Conservation (phyloP, 2,113 vertebrate species). For the Junco hyemalis region DNA sequence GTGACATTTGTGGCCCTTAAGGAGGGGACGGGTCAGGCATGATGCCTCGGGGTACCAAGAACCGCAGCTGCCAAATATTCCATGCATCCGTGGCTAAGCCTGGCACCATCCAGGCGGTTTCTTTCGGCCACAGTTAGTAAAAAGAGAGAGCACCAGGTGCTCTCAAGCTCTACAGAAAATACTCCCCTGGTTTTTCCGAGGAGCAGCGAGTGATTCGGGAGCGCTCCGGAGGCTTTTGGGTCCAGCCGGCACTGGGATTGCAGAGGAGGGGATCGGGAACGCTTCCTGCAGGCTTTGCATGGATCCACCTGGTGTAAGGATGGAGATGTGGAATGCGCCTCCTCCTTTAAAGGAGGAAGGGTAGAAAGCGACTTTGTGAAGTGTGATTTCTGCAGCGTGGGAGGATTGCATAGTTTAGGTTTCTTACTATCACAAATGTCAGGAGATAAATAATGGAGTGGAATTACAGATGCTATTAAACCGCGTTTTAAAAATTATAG, state of each 20-base stretch:
- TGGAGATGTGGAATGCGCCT: not conserved
- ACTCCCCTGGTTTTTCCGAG: not conserved
- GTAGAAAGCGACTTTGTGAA: not conserved
- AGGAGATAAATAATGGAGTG: conserved; percentile 8
- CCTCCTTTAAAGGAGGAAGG: not conserved
- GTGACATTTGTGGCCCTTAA: not conserved
- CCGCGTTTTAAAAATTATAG: not conserved
- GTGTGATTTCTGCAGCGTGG: not conserved
- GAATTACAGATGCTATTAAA: not conserved
- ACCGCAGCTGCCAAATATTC: not conserved
- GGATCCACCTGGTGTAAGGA: not conserved
- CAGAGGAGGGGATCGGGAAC: not conserved
- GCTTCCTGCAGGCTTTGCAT: not conserved
- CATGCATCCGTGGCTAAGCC: rapidly evolving
- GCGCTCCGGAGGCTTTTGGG: not conserved
- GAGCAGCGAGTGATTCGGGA: not conserved
- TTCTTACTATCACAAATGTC: not conserved
- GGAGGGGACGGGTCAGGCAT: rapidly evolving
- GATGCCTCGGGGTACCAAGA: not conserved
- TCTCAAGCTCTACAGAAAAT: not conserved
- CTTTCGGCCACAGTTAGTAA: not conserved
- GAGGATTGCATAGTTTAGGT: not conserved
- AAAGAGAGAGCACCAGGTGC: not conserved
- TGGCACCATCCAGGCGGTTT: not conserved
- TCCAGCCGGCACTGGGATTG: not conserved